phyloP scores from a whole-genome alignment of 1,140 invertebrate genomes.

The Stegodyphus dumicola region DNA sequence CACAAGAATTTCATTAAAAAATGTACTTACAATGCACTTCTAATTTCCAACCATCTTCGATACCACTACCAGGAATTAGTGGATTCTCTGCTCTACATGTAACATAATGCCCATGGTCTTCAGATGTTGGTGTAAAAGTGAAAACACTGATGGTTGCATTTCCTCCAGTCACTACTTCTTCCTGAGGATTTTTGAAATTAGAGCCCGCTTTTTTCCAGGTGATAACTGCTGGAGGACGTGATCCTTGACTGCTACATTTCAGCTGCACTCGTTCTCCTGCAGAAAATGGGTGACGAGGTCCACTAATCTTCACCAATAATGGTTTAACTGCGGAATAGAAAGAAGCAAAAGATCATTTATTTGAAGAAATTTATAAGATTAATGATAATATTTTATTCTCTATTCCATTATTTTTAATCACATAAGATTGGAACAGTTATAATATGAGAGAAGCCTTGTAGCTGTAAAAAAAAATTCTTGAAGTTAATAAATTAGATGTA shows the following conservation, averaged over 20 bases:
- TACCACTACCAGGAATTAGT: slow-evolving; percentile 56
- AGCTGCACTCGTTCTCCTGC: slow-evolving; percentile 51
- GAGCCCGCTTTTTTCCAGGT: slow-evolving; percentile 63
- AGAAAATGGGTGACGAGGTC: slow-evolving; percentile 31
- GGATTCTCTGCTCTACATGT: slow-evolving; percentile 86
- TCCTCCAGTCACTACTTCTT: slow-evolving; percentile 60
- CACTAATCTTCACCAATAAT: slow-evolving; percentile 79
- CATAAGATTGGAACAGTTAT: too few relatives aligned
- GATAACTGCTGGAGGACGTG: slow-evolving; percentile 63
- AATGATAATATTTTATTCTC: too few relatives aligned
- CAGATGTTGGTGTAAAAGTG: slow-evolving; percentile 74
- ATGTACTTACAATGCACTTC: slow-evolving; percentile 63
- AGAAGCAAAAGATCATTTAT: too few relatives aligned
- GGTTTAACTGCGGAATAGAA: slow-evolving; percentile 78
- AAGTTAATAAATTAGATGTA: too few relatives aligned
- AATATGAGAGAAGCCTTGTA: too few relatives aligned
- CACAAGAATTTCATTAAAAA: background rate
- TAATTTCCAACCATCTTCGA: slow-evolving; percentile 60
- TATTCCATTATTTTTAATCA: too few relatives aligned
- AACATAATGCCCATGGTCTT: slow-evolving; percentile 83
- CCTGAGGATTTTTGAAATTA: slow-evolving; percentile 44
- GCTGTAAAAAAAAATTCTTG: too few relatives aligned
- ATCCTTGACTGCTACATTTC: slow-evolving; percentile 62
- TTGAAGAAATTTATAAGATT: too few relatives aligned
- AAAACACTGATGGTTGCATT: slow-evolving; percentile 61